Percentiles rank a stretch among this genome's conserved stretches.
phyloP scores from a whole-genome alignment of 2,113 vertebrate species.

The Macheiramphus alcinus region DNA sequence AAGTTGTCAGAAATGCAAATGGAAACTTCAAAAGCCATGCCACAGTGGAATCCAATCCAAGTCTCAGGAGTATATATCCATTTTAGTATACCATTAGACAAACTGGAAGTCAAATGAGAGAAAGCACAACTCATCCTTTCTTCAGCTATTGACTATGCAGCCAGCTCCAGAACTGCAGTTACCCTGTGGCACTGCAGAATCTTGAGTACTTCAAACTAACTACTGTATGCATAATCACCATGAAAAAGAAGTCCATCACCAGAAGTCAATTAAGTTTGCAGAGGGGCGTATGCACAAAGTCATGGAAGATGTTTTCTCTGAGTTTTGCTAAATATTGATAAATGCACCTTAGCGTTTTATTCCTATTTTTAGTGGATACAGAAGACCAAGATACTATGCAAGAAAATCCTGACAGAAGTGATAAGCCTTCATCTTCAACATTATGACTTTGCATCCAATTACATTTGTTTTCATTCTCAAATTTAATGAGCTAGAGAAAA shows the following conservation, averaged over 20 bases:
- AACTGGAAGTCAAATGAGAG: not conserved
- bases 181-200: not conserved
- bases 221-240: not conserved
- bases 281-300: not conserved
- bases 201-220: not conserved
- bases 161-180: not conserved
- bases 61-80: not conserved
- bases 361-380: not conserved
- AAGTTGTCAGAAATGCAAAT: not conserved
- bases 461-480: not conserved
- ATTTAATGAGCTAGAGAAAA: not conserved
- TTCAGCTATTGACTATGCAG: not conserved
- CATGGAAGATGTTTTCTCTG: not conserved
- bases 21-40: not conserved
- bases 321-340: not conserved
- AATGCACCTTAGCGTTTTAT: not conserved
- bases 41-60: not conserved
- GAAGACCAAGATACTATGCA: not conserved
- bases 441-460: not conserved
- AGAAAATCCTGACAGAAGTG: not conserved
- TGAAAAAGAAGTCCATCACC: not conserved
- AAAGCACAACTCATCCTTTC: not conserved
- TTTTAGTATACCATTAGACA: not conserved
- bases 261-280: not conserved
- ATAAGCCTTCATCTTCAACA: not conserved